A percentile compares a stretch with the other conserved stretches of the same genome.
phyloP scores from a whole-genome alignment of 2,113 vertebrate genomes.

The Melanostigma gelatinosum region DNA sequence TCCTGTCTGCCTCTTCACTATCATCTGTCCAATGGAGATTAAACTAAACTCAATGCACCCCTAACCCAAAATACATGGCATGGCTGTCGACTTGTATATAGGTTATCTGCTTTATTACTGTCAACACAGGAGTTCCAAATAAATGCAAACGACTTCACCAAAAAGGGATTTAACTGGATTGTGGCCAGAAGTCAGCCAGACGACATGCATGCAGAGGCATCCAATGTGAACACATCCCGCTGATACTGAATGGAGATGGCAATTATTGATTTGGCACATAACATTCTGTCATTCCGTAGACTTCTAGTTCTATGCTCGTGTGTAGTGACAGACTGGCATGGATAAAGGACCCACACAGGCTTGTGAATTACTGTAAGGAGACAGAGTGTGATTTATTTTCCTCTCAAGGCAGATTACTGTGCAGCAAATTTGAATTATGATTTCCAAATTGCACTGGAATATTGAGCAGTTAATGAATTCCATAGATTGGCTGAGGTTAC shows the following conservation, averaged over 20 bases:
- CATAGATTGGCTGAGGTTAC: constrained; percentile 28
- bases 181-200: not conserved
- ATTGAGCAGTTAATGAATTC: constrained; percentile 63
- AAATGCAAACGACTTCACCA: not conserved
- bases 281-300: constrained; percentile 43
- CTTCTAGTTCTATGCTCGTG: constrained; percentile 45
- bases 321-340: constrained; percentile 19
- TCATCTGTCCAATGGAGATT: not conserved
- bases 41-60: not conserved
- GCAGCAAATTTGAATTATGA: constrained; percentile 66
- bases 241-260: constrained; percentile 26
- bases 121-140: not conserved
- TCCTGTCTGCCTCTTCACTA: too few species aligned
- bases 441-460: constrained; percentile 46
- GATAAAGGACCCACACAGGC: constrained; percentile 18
- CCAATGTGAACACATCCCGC: constrained; percentile 3
- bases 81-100: not conserved
- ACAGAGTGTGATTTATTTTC: constrained; percentile 62
- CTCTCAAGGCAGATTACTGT: constrained; percentile 59
- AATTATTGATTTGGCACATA: constrained; percentile 40
- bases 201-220: not conserved
- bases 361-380: constrained; percentile 23
- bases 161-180: not conserved
- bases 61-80: not conserved
- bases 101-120: not conserved